Evolutionary conservation across 2,797 vertebrate genomes (phyloP).

Genomic region (Pteronotus mesoamericanus): DNA sequence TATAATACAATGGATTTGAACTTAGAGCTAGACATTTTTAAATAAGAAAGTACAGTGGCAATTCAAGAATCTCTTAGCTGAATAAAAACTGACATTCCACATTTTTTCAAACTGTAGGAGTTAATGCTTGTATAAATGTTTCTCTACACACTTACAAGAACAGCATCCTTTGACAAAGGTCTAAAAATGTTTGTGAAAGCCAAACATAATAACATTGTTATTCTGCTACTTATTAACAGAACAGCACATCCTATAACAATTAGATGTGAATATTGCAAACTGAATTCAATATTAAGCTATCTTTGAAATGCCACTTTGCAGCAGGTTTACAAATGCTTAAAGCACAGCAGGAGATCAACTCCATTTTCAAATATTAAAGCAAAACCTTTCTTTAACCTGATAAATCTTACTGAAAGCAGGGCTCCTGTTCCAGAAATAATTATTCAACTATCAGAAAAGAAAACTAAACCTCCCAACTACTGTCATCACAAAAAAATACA

Average conservation of each 20-base stretch:
- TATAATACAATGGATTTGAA: constrained; percentile 73
- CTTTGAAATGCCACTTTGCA: constrained; percentile 85
- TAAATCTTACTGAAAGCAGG: constrained; percentile 79
- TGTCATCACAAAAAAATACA: constrained; percentile 71
- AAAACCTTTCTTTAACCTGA: constrained; percentile 83
- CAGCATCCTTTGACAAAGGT: constrained; percentile 79
- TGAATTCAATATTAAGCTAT: constrained; percentile 85
- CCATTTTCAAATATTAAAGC: constrained; percentile 86
- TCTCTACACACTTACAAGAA: constrained; percentile 76
- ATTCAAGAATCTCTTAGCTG: constrained; percentile 73
- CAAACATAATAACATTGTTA: constrained; percentile 80
- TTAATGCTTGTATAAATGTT: constrained; percentile 79
- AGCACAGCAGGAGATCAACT: constrained; percentile 85
- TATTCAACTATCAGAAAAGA: constrained; percentile 72
- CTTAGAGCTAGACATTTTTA: constrained; percentile 70
- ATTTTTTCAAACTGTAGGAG: constrained; percentile 76
- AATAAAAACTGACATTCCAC: constrained; percentile 74
- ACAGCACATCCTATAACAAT: constrained; percentile 81
- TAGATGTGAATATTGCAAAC: constrained; percentile 84
- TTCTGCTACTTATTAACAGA: constrained; percentile 84
- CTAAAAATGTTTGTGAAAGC: constrained; percentile 80
- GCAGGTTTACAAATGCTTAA: constrained; percentile 84
- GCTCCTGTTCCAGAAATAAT: constrained; percentile 75
- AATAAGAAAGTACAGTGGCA: constrained; percentile 72
- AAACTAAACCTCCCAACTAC: constrained; percentile 68